A percentile compares a stretch with the other conserved stretches of the same genome.
Conservation (phyloP, 30 jellyfish, hydroid and myxozoan species). For the Pelagia noctiluca region DNA sequence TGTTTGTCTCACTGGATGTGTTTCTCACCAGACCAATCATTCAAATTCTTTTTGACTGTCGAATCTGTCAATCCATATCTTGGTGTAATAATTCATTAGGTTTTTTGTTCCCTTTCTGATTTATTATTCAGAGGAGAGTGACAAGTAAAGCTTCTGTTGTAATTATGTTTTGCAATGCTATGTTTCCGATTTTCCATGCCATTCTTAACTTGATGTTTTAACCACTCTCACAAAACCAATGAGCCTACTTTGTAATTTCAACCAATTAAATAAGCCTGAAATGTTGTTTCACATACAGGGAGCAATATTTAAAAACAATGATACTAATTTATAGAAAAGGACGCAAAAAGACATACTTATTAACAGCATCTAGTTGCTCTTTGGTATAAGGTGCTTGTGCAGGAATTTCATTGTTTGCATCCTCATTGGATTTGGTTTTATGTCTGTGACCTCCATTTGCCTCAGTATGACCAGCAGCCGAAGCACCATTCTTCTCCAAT, state of each 20-base stretch:
- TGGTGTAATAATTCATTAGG: no score
- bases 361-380: conserved; percentile 82
- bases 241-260: not conserved
- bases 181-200: not conserved
- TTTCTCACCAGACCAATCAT: no score
- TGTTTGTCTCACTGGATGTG: no score
- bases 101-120: no score
- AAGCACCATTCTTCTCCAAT: conserved; percentile 68
- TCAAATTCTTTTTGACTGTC: no score
- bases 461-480: conserved; percentile 63
- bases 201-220: not conserved
- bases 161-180: no score
- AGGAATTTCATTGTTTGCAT: conserved; percentile 15
- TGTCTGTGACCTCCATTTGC: conserved; percentile 35
- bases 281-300: not conserved
- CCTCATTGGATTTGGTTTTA: conserved; percentile 54
- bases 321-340: not conserved
- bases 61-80: no score
- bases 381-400: conserved; percentile 64
- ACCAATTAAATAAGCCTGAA: not conserved
- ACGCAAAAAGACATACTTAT: conserved; percentile 52
- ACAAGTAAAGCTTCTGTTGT: no score
- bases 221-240: not conserved
- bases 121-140: no score
- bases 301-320: not conserved